Percentiles rank a stretch among this genome's conserved stretches.
These are phyloP conservation scores for Pteruthius melanotis DNA, from an alignment of 2,113 vertebrate species.

Conservation along the genomic window DNA sequence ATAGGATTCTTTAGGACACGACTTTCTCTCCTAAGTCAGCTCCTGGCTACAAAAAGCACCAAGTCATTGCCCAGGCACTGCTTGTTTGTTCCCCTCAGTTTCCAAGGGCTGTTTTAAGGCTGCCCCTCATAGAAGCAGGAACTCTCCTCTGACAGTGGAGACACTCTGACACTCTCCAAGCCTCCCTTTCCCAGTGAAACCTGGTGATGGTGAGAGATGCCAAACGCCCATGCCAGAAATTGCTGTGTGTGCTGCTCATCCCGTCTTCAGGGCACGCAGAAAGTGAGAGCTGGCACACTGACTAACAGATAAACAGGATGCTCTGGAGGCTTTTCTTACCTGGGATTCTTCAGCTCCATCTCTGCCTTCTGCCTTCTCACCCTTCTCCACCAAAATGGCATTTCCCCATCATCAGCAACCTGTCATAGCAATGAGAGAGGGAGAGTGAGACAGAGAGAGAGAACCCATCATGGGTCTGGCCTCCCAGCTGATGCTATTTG, in stretches of 20 bases:
- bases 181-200: neutral
- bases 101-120: neutral
- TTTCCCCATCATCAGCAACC: neutral
- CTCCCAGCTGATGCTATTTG: neutral
- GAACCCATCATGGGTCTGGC: neutral
- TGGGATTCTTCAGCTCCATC: neutral
- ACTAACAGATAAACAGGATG: neutral
- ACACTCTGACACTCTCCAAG: no score
- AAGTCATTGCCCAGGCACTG: neutral
- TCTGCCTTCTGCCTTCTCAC: neutral
- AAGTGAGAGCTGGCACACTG: neutral
- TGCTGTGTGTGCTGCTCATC: neutral
- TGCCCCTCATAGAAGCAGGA: neutral
- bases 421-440: neutral
- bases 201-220: neutral
- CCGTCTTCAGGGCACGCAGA: rapidly evolving
- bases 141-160: neutral
- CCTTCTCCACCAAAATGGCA: neutral
- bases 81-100: neutral
- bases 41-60: neutral
- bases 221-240: rapidly evolving
- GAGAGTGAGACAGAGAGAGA: neutral
- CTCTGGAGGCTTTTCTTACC: neutral
- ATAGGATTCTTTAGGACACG: neutral
- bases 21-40: neutral